Percentiles rank a stretch among this genome's conserved stretches.
phyloP scores from a whole-genome alignment of 2,888 invertebrate genomes.

The Melipona beecheii region DNA sequence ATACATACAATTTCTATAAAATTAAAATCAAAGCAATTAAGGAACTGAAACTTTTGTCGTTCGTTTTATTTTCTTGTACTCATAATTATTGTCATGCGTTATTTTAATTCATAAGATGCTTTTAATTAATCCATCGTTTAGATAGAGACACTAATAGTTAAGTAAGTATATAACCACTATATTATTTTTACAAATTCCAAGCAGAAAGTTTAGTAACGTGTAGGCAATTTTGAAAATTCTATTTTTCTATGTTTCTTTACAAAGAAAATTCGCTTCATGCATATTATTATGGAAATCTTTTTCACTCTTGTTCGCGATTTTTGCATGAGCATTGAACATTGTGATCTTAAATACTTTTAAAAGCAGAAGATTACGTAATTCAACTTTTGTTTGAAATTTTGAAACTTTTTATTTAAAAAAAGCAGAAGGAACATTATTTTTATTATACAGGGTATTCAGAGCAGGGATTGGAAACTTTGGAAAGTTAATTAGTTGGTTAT shows the following conservation, averaged over 20 bases:
- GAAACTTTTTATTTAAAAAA: not conserved
- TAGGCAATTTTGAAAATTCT: not conserved
- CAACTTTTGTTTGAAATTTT: not conserved
- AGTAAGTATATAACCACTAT: slow-evolving; percentile 35
- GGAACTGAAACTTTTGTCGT: slow-evolving; percentile 14
- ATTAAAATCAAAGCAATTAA: not conserved
- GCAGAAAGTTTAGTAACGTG: slow-evolving; percentile 43
- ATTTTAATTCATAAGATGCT: slow-evolving; percentile 36
- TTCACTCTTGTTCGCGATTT: not conserved
- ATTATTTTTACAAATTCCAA: slow-evolving; percentile 45
- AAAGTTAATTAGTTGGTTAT: too few relatives aligned
- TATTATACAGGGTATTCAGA: not conserved
- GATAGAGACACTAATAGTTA: slow-evolving; percentile 33
- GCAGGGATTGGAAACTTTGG: too few relatives aligned
- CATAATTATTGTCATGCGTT: slow-evolving; percentile 30
- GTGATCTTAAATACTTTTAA: not conserved
- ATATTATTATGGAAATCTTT: not conserved
- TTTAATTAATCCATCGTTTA: slow-evolving; percentile 31
- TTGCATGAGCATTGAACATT: not conserved
- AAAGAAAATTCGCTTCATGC: not conserved
- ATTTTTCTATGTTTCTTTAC: too few relatives aligned
- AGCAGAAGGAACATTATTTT: not conserved
- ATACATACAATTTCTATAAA: slow-evolving; percentile 5
- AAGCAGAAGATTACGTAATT: not conserved
- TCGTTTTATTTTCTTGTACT: slow-evolving; percentile 11